Evolutionary conservation across 2,113 vertebrate genomes (phyloP).

Genomic region (Hypocryptadius cinnamomeus): DNA sequence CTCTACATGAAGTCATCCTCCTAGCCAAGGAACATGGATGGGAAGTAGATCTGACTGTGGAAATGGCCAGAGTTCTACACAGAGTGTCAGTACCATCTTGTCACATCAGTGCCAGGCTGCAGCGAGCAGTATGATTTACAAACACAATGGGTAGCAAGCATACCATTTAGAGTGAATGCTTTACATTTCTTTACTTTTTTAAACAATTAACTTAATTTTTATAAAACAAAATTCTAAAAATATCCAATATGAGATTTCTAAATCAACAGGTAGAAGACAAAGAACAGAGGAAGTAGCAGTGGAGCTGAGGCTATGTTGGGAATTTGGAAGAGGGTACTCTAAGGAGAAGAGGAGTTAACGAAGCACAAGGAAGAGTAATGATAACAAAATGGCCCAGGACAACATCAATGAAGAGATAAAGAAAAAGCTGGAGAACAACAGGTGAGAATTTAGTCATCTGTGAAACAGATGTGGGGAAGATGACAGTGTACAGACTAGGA

Average conservation of each 20-base stretch:
- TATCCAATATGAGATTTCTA: background rate
- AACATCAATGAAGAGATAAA: background rate
- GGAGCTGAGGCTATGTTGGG: background rate
- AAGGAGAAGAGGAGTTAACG: background rate
- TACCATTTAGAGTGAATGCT: background rate
- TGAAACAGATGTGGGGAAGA: background rate
- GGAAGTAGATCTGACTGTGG: background rate
- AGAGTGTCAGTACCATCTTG: accelerated
- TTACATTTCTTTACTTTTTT: background rate
- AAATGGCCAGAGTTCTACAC: background rate
- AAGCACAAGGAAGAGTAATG: background rate
- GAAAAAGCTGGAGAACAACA: background rate
- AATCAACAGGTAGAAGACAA: background rate
- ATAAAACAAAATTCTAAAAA: background rate
- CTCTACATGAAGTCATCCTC: background rate
- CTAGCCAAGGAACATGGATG: background rate
- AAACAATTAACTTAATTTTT: background rate
- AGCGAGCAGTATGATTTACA: background rate
- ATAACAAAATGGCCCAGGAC: background rate
- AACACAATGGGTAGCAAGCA: background rate
- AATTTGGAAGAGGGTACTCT: background rate
- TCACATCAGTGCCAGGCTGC: background rate
- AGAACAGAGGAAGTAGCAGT: background rate
- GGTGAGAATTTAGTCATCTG: background rate
- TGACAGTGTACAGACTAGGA: background rate